Percentiles rank a stretch among this genome's conserved stretches.
phyloP scores from a whole-genome alignment of 2,113 vertebrate species.

The Tringa solitaria region DNA sequence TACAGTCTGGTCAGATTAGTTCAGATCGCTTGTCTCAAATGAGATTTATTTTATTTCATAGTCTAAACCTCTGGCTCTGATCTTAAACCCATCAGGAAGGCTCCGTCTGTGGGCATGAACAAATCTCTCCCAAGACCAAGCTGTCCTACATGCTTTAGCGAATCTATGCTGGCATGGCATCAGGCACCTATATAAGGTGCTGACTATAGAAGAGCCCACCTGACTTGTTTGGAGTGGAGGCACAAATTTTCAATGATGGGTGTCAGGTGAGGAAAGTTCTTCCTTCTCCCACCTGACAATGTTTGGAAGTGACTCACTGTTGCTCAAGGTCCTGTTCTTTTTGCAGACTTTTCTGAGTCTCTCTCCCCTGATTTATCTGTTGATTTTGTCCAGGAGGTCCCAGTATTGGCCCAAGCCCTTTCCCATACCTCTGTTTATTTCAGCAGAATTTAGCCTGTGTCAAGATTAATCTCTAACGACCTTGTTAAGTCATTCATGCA shows the following conservation, averaged over 20 bases:
- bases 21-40: background rate
- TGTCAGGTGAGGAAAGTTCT: accelerated
- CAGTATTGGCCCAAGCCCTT: background rate
- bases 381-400: background rate
- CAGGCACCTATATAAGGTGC: background rate
- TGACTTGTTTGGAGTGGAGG: background rate
- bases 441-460: background rate
- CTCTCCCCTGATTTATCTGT: background rate
- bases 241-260: background rate
- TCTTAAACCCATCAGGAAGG: background rate
- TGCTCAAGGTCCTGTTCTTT: background rate
- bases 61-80: background rate
- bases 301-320: background rate
- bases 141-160: background rate
- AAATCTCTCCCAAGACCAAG: background rate
- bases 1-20: background rate
- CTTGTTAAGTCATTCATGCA: background rate
- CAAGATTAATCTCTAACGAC: background rate
- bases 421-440: background rate
- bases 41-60: background rate
- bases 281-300: background rate
- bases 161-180: accelerated
- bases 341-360: background rate
- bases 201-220: background rate
- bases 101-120: background rate